Conservation (phyloP, 2,113 vertebrate species). For the Hemibates koningsi region DNA sequence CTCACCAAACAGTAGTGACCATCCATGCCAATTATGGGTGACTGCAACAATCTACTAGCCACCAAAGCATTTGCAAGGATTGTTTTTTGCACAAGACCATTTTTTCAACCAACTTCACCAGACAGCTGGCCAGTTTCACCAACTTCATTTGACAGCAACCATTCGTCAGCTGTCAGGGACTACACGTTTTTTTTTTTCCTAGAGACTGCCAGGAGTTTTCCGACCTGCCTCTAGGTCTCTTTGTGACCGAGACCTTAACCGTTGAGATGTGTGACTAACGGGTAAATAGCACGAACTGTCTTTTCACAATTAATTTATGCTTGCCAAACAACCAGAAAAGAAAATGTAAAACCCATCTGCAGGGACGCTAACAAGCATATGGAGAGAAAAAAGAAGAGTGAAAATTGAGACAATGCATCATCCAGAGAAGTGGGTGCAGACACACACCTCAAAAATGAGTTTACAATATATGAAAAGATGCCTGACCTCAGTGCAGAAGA, state of each 20-base stretch:
- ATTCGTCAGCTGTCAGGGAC: background rate
- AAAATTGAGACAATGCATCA: background rate
- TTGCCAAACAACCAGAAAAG: background rate
- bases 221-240: background rate
- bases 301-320: background rate
- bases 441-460: background rate
- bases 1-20: background rate
- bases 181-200: accelerated
- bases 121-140: background rate
- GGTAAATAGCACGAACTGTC: background rate
- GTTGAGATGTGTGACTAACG: background rate
- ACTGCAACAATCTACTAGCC: background rate
- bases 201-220: background rate
- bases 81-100: background rate
- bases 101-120: background rate
- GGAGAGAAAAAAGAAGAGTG: background rate
- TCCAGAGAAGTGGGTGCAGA: background rate
- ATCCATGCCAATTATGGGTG: background rate
- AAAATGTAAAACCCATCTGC: background rate
- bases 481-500: background rate
- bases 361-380: background rate
- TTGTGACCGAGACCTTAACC: background rate
- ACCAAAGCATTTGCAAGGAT: background rate
- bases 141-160: background rate
- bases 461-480: background rate